These are phyloP conservation scores for Morus bassanus DNA, from an alignment of 2,797 vertebrate species.

Conservation along the genomic window DNA sequence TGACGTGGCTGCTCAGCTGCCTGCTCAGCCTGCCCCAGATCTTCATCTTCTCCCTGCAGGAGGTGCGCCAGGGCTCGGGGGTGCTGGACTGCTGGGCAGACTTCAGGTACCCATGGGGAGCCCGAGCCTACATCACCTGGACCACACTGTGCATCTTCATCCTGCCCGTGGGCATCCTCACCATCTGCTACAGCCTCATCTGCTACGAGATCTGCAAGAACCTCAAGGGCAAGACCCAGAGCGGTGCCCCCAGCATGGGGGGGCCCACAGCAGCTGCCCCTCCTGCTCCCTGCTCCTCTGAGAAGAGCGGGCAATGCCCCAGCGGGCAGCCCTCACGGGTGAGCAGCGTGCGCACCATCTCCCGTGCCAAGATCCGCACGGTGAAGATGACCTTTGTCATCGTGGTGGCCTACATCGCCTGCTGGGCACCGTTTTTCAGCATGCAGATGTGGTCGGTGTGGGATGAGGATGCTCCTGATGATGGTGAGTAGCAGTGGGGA, in stretches of 20 bases:
- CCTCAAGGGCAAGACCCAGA: conserved; percentile 81
- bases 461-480: conserved; percentile 80
- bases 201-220: conserved; percentile 88
- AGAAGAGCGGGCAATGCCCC: neutral
- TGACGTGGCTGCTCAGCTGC: conserved; percentile 86
- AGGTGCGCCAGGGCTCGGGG: conserved; percentile 82
- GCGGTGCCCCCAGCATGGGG: accelerated
- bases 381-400: conserved; percentile 91
- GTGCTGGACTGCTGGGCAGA: conserved; percentile 93
- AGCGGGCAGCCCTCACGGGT: conserved; percentile 62
- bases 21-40: conserved; percentile 90
- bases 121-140: conserved; percentile 90
- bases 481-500: conserved; percentile 69
- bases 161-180: conserved; percentile 81
- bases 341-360: conserved; percentile 78
- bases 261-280: accelerated
- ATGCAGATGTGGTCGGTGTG: conserved; percentile 90
- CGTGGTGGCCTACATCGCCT: conserved; percentile 82
- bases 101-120: conserved; percentile 85
- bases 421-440: conserved; percentile 89
- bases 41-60: conserved; percentile 89
- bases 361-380: conserved; percentile 85
- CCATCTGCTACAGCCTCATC: conserved; percentile 88
- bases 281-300: accelerated
- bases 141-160: conserved; percentile 86